Evolutionary conservation across 2,888 invertebrate genomes (phyloP).

Genomic region (Coenonympha arcania): DNA sequence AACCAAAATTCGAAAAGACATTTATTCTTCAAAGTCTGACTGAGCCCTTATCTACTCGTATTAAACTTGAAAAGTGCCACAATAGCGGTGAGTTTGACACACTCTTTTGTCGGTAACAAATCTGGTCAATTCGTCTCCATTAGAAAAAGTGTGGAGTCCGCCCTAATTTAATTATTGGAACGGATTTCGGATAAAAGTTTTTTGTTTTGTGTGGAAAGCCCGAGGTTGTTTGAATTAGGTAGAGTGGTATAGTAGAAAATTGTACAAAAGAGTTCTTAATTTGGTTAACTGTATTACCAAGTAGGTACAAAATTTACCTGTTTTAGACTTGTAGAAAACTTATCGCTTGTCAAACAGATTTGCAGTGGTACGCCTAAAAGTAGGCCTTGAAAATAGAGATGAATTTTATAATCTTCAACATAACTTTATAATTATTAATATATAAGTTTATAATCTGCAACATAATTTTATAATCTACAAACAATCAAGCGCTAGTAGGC

Average conservation of each 20-base stretch:
- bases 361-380: no score
- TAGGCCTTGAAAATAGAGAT: no score
- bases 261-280: no score
- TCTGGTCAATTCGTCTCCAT: slow-evolving; percentile 22
- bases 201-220: neutral
- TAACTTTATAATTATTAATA: no score
- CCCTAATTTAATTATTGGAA: slow-evolving; percentile 21
- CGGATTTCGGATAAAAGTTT: slow-evolving; percentile 7
- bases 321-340: neutral
- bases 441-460: no score
- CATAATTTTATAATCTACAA: no score
- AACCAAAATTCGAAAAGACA: neutral
- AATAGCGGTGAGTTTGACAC: slow-evolving; percentile 6
- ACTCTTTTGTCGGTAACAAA: slow-evolving; percentile 8
- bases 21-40: neutral
- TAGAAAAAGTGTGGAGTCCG: slow-evolving; percentile 14
- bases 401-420: no score
- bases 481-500: no score
- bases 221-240: neutral
- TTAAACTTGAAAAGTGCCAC: slow-evolving; percentile 18
- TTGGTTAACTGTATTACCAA: no score
- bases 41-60: slow-evolving; percentile 16
- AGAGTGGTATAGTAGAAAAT: neutral
- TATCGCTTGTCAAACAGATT: no score
- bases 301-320: no score